Percentiles rank a stretch among this genome's conserved stretches.
These are phyloP conservation scores for Acanthosepion esculentum DNA, from an alignment of 2,888 invertebrate genomes.

Conservation along the genomic window DNA sequence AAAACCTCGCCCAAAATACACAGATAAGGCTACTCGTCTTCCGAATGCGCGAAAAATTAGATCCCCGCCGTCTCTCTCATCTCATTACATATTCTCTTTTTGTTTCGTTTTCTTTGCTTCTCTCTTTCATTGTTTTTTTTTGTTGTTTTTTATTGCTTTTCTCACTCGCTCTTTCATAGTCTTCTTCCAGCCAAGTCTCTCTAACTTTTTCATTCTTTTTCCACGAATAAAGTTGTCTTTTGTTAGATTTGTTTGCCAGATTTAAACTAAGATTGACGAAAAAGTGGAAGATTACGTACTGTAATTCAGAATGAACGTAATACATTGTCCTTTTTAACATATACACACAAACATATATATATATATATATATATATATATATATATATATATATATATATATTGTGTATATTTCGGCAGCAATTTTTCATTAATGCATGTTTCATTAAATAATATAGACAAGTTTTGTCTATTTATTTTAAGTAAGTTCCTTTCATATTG, in stretches of 20 bases:
- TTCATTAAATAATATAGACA: too few relatives aligned
- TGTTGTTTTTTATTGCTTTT: background rate
- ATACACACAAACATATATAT: background rate
- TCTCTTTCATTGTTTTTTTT: background rate
- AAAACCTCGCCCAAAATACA: background rate
- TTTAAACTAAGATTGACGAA: background rate
- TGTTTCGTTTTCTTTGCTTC: background rate
- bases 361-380: too few relatives aligned
- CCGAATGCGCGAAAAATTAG: slow-evolving; percentile 6
- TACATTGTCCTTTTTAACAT: background rate
- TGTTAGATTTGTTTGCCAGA: background rate
- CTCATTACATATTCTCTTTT: background rate
- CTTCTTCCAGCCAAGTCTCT: too few relatives aligned
- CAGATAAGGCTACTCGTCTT: background rate
- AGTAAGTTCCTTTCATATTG: too few relatives aligned
- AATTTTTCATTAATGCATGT: too few relatives aligned
- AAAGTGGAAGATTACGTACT: too few relatives aligned
- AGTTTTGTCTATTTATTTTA: too few relatives aligned
- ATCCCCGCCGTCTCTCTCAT: background rate
- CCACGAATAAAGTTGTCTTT: background rate
- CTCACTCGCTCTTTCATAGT: too few relatives aligned
- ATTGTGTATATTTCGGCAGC: too few relatives aligned
- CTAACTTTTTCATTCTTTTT: background rate
- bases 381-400: too few relatives aligned
- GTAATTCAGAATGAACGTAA: too few relatives aligned